Conservation (phyloP, 2,797 vertebrate species). For the Prionace glauca region DNA sequence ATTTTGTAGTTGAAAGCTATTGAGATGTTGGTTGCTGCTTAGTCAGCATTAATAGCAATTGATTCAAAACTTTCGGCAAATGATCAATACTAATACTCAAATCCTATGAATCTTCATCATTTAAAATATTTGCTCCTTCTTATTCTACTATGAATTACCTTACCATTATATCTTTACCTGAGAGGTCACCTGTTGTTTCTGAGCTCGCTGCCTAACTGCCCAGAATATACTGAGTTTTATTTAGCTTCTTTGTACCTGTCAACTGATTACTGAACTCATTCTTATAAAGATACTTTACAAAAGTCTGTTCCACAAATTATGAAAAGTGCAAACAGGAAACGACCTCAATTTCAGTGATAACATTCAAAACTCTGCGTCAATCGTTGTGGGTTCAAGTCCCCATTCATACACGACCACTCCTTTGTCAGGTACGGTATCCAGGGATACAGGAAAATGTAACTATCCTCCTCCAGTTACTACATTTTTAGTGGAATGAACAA, state of each 20-base stretch:
- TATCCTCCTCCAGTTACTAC: neutral
- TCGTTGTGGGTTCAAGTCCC: neutral
- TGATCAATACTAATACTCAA: neutral
- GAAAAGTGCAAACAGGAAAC: neutral
- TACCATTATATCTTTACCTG: neutral
- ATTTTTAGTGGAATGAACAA: neutral
- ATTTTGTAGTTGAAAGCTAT: neutral
- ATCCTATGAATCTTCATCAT: neutral
- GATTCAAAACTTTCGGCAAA: neutral
- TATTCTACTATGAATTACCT: neutral
- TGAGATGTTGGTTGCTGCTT: neutral
- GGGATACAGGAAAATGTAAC: neutral
- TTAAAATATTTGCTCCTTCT: neutral
- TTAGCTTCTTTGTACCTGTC: neutral
- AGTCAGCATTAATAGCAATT: neutral
- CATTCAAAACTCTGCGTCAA: neutral
- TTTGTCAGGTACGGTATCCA: neutral
- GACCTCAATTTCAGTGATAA: neutral
- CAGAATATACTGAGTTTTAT: neutral
- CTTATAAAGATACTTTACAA: neutral
- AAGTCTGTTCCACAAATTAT: neutral
- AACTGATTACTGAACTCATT: neutral
- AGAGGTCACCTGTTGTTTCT: neutral
- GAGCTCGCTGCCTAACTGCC: neutral
- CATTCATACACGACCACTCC: neutral